Conservation (phyloP, 1,140 invertebrate species). For the Penaeus indicus region DNA sequence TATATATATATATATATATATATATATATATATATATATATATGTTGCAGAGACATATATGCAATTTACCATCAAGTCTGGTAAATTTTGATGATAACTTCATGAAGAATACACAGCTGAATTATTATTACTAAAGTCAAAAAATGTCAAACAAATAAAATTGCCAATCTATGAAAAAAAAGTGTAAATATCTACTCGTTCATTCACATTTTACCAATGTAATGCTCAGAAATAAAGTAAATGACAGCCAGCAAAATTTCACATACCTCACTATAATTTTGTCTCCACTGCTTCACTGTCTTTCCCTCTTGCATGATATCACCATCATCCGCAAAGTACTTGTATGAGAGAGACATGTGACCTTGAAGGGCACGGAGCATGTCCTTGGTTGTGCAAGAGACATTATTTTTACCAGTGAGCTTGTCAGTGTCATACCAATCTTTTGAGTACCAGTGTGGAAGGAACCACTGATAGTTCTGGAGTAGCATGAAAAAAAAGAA, state of each 20-base stretch:
- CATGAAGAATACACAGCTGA: too few species aligned
- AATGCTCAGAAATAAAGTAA: too few species aligned
- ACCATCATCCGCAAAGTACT: conserved; percentile 77
- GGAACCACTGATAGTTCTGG: conserved; percentile 84
- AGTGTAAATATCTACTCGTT: too few species aligned
- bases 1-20: too few species aligned
- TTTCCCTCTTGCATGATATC: conserved; percentile 77
- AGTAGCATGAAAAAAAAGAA: background rate
- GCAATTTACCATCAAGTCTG: too few species aligned
- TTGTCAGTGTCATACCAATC: conserved; percentile 77
- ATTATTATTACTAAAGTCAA: too few species aligned
- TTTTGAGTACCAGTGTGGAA: conserved; percentile 80
- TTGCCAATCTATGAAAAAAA: too few species aligned
- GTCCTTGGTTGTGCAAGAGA: conserved; percentile 45
- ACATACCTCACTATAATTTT: conserved; percentile 55
- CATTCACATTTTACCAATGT: too few species aligned
- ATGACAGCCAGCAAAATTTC: background rate
- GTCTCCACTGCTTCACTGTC: conserved; percentile 70
- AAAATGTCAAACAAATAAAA: too few species aligned
- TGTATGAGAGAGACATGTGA: conserved; percentile 81
- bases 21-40: too few species aligned
- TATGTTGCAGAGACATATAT: too few species aligned
- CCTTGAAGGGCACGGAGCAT: conserved; percentile 79
- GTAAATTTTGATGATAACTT: too few species aligned
- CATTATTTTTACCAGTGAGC: background rate